Evolutionary conservation across 2,113 vertebrate genomes (phyloP).

Genomic region (Rhagologus leucostigma): DNA sequence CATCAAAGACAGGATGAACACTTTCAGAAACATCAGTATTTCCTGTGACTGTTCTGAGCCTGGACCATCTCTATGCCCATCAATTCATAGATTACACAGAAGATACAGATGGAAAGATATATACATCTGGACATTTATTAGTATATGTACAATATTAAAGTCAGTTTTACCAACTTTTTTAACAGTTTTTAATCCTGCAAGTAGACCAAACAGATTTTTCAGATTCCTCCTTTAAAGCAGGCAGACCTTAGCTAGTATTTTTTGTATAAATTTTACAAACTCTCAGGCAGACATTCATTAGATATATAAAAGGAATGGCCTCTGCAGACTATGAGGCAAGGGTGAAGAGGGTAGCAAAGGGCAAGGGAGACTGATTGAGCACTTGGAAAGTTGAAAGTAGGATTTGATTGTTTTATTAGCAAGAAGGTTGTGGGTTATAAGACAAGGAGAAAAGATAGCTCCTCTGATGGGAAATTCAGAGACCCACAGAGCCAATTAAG

Average conservation of each 20-base stretch:
- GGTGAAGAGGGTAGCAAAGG: slow-evolving; percentile 17
- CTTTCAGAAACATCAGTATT: background rate
- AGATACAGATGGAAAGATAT: background rate
- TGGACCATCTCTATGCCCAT: background rate
- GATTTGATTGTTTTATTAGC: slow-evolving; percentile 59
- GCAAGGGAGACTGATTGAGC: background rate
- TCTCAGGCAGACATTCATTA: slow-evolving; percentile 2
- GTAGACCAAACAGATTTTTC: background rate
- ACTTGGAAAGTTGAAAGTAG: background rate
- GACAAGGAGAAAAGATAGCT: slow-evolving; percentile 5
- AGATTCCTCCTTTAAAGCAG: background rate
- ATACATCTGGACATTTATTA: background rate
- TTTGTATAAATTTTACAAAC: background rate
- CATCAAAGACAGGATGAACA: background rate
- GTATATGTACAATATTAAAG: background rate
- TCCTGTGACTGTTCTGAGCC: background rate
- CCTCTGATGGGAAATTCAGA: background rate
- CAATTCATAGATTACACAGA: background rate
- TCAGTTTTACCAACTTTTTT: background rate
- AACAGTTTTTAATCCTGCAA: background rate
- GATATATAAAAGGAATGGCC: background rate
- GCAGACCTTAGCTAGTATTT: background rate
- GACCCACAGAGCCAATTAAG: background rate
- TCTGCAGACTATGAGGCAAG: background rate
- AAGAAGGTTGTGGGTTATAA: slow-evolving; percentile 40